A percentile compares a stretch with the other conserved stretches of the same genome.
These are phyloP conservation scores for Meteorus sp. DNA, from an alignment of 1,140 invertebrate species.

Conservation along the genomic window DNA sequence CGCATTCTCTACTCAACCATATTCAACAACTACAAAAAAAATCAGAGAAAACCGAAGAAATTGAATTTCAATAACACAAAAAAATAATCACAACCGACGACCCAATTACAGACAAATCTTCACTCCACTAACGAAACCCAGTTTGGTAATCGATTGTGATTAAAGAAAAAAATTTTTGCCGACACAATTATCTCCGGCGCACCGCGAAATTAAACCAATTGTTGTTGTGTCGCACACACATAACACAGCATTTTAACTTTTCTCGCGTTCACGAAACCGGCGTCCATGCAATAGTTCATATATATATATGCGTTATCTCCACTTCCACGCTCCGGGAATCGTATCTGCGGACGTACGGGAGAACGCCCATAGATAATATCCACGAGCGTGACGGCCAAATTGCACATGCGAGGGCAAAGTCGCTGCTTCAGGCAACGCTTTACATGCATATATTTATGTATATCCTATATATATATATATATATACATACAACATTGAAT, in stretches of 20 bases:
- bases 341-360: slow-evolving; percentile 22
- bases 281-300: no score
- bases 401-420: slow-evolving; percentile 22
- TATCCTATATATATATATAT: no score
- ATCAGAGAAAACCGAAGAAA: no score
- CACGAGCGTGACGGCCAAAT: slow-evolving; percentile 32
- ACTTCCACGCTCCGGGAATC: slow-evolving; percentile 21
- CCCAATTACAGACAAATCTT: no score
- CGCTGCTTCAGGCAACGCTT: neutral
- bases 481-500: no score
- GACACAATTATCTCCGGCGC: slow-evolving; percentile 23
- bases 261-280: slow-evolving; percentile 7
- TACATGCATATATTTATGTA: neutral
- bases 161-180: no score
- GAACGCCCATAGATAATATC: slow-evolving; percentile 33
- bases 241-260: slow-evolving; percentile 17
- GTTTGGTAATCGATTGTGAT: no score
- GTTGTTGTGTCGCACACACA: slow-evolving; percentile 16
- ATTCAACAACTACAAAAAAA: no score
- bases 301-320: slow-evolving; percentile 24
- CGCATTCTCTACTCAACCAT: no score
- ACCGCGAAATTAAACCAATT: slow-evolving; percentile 28
- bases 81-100: no score
- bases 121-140: no score
- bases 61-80: no score